phyloP scores from a whole-genome alignment of 1,140 invertebrate genomes.

The Achroia grisella region DNA sequence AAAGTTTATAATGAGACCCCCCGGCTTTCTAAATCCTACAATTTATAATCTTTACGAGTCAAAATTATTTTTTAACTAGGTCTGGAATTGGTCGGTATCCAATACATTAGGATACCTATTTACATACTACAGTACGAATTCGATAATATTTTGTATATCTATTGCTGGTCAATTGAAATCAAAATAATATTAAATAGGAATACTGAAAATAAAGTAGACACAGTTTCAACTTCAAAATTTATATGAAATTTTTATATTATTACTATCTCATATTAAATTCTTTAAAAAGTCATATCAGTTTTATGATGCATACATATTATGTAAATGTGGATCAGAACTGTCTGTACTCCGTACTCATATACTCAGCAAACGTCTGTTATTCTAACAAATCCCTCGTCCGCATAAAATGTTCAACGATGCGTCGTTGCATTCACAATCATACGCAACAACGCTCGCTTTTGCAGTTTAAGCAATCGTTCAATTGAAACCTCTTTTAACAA shows the following conservation, averaged over 20 bases:
- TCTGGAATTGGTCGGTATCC: background rate
- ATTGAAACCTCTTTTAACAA: too few species aligned
- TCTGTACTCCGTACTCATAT: background rate
- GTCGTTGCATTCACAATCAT: conserved; percentile 9
- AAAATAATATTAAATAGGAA: too few species aligned
- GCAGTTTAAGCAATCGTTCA: background rate
- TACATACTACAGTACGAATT: too few species aligned
- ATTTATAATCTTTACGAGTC: conserved; percentile 17
- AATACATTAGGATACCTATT: too few species aligned
- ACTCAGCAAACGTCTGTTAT: background rate
- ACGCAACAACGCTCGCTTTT: conserved; percentile 5
- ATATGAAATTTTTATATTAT: too few species aligned
- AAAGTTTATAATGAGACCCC: conserved; percentile 36
- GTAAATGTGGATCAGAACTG: conserved; percentile 4
- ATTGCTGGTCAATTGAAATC: too few species aligned
- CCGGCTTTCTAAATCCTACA: conserved; percentile 20
- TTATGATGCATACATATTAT: too few species aligned
- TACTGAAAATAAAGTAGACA: too few species aligned
- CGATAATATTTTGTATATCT: too few species aligned
- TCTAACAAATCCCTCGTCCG: conserved; percentile 2
- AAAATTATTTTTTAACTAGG: conserved; percentile 1
- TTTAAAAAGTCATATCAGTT: too few species aligned
- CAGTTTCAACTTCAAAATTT: too few species aligned
- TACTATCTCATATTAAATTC: too few species aligned
- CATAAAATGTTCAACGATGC: conserved; percentile 1